phyloP scores from a whole-genome alignment of 2,888 invertebrate species.

The Cephus pulcher region DNA sequence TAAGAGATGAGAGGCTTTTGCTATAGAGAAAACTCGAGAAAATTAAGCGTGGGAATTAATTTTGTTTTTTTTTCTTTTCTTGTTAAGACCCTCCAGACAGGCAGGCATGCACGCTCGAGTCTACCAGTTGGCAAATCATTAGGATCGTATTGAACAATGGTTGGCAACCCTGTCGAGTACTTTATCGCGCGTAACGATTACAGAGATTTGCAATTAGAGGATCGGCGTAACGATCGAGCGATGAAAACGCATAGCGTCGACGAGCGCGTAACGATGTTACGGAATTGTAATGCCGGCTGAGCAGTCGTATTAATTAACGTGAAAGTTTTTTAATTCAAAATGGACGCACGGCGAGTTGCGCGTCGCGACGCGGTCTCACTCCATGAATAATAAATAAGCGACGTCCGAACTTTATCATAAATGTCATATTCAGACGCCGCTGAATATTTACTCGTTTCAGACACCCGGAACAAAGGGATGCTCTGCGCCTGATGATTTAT shows the following conservation, averaged over 20 bases:
- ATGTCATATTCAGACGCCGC: constrained; percentile 44
- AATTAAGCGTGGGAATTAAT: constrained; percentile 43
- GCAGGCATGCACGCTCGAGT: neutral
- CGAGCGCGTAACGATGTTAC: neutral
- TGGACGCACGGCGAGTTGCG: constrained; percentile 7
- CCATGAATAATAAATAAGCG: constrained; percentile 49
- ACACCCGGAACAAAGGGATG: constrained; percentile 31
- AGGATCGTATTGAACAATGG: neutral
- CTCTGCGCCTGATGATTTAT: constrained; percentile 31
- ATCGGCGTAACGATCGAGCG: neutral
- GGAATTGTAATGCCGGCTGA: constrained; percentile 23
- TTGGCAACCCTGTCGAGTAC: neutral
- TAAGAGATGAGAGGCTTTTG: constrained; percentile 19
- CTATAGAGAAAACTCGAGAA: constrained; percentile 27
- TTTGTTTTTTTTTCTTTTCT: constrained; percentile 8
- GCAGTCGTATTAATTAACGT: constrained; percentile 46
- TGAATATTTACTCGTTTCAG: constrained; percentile 43
- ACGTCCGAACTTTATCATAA: constrained; percentile 46
- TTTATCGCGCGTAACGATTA: neutral
- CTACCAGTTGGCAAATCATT: constrained; percentile 3
- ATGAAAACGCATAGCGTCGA: neutral
- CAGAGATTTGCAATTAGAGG: constrained; percentile 1
- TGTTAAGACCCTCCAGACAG: neutral
- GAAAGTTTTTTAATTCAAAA: constrained; percentile 49
- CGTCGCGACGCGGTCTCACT: constrained; percentile 16